Evolutionary conservation across 2,113 vertebrate species (phyloP).

Genomic region (Neomonachus schauinslandi): DNA sequence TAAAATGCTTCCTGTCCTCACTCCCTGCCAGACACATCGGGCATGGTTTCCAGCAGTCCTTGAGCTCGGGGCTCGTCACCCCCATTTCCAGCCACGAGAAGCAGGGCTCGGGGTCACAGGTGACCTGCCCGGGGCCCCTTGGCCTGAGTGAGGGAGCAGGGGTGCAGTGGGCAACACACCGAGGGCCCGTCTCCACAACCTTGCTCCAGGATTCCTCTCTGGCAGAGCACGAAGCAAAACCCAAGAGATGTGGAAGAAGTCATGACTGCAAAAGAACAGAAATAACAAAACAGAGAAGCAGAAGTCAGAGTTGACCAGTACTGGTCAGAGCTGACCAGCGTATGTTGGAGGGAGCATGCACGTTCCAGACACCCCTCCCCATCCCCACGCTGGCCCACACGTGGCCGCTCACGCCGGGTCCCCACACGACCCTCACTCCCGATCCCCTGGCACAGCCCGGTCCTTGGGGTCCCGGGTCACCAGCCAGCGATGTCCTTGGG

Average conservation of each 20-base stretch:
- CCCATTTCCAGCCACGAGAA: accelerated
- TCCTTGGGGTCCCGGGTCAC: background rate
- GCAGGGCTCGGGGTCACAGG: accelerated
- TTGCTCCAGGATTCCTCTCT: too few species aligned
- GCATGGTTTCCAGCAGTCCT: accelerated
- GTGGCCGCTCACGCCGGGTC: too few species aligned
- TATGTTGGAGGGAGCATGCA: accelerated
- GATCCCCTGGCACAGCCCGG: too few species aligned
- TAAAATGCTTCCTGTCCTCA: accelerated
- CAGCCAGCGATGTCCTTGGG: accelerated
- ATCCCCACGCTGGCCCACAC: accelerated
- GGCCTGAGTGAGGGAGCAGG: accelerated
- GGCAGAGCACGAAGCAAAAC: background rate
- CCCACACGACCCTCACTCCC: too few species aligned
- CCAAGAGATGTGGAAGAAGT: background rate
- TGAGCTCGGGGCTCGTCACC: background rate
- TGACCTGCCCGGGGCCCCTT: accelerated
- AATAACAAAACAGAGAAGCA: background rate
- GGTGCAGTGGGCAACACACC: accelerated
- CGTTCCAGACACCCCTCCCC: background rate
- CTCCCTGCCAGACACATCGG: accelerated
- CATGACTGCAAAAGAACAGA: background rate
- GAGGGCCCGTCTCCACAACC: accelerated
- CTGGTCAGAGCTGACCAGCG: too few species aligned
- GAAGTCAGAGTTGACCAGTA: accelerated